Base-by-base conservation (phyloP, 2,113 vertebrate species). In the Diadophis punctatus region DNA sequence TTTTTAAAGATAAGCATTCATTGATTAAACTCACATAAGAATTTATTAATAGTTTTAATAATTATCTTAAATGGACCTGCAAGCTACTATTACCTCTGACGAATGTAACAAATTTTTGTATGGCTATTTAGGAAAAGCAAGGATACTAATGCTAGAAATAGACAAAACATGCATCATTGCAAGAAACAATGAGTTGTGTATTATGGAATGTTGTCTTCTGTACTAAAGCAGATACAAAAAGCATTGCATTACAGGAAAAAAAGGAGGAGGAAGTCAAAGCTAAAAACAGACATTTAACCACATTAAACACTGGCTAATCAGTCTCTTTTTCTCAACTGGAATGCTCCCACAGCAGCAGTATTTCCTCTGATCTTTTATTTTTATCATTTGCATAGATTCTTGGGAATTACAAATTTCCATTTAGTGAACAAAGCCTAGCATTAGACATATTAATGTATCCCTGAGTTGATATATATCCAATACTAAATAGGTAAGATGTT, bases 401-500 rank as follows among this genome's bases (percentile, higher is more conserved):
- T 80, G 2, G 34, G 34, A 80, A 80, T 80, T 80, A 80, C 34
- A 80, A 39, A 80, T 34, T 39, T 80, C 18, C 68, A 80, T 80
- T 39, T 80, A 80, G 68, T 39, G 68, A 80, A 80, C 34, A 39
- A 80, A 80, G n/a, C 18, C 74, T 80, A 80, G 18, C 18, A 80
- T 43, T 80, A 39, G 74, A 80, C 74, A 80, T 39, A 16, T 80
- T 22, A 80, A 80, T 80, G 68, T 80, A 80, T 20, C 68, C 34
- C 16, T 80, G 34, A 80, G 7, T 39, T 43, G 18, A 80, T 80
- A 80, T 39, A 80, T 43, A 39, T 80, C 74, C 34, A 80, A 43
- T 80, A 80, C 34, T 8, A 80, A 80, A 16, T 43, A 80, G 18
- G 90, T 90, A 97, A 96, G 63, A 93, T 94, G 94, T 56, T 93